Base-by-base conservation (phyloP, 2,888 invertebrate genomes). In the Andrena fulva region DNA sequence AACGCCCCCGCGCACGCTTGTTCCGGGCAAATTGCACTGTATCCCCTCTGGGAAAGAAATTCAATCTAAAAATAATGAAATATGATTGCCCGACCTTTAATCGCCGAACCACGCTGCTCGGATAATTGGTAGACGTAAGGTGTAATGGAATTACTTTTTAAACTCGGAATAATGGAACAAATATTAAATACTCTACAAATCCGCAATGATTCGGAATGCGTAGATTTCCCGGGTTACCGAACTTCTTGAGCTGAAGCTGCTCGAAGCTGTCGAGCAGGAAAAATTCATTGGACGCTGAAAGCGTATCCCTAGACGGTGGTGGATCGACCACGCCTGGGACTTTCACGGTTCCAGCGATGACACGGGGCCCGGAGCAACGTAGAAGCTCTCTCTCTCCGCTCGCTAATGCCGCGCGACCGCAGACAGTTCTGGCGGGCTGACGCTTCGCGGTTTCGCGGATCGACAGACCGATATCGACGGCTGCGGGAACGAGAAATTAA, bases 351-450 rank as follows among this genome's bases (percentile, higher is more conserved):
- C 63, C 67, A 29, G 33, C 78, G 85, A 85, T 85, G 83, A 86
- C 83, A 69, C 75, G 69, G 64, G 54, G 27, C 63, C 35, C 33
- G 33, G 64, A 42, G 60, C 31, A n/a, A 68, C 59, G 85, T 79
- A 62, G 69, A 82, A 82, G 82, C 82, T 77, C 86, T 85, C 20
- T 20, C 82, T 77, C 86, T 85, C 83, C 85, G 42, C 42, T 87
- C 78, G 87, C 78, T 88, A 88, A 88, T 88, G 83, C 87, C 87
- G 52, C 77, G 63, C 72, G 79, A 87, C 87, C 87, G 87, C 87
- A 88, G 87, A 88, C 87, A 77, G 73, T 75, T 77, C 87, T 84
- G 77, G 70, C 87, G 77, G 64, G 68, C 80, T 76, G 86, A 87
- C 77, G 85, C 77, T 72, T 77, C 78, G 87, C 75, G 87, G 87